Evolutionary conservation across 2,797 vertebrate species (phyloP), one percentile per base, ranked within the genome.

Genomic region (Sebastes oblongus): DNA sequence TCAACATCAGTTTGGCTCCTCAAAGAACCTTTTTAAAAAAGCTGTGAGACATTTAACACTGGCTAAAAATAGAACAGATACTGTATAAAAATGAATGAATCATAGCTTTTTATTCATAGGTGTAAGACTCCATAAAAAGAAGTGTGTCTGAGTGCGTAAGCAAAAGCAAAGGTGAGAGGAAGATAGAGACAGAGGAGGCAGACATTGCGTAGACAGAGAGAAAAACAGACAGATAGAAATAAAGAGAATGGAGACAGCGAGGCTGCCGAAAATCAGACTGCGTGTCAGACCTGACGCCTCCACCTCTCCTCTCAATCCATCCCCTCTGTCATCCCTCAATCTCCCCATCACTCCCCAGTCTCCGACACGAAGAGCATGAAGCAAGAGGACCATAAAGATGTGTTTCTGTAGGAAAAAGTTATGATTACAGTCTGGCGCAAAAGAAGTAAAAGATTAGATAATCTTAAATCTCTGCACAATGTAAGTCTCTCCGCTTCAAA

Each of bases 181-280:
- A 58, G 54, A 73, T 20, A 22, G 50, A 77, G 52, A 68, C 42
- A 20, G 59, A 66, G 56, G 46, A 76, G 50, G 55, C 65, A 89
- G 83, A 82, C 64, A 16, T 3, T 8, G 65, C 1, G 32, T 27
- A 71, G 78, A 76, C 46, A 72, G 67, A 65, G 30, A 54, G 46
- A 72, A 50, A 82, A 22, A 71, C 75, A 85, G 72, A 71, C 50
- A 78, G 81, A 83, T 60, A 73, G 80, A 88, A 85, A 80, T 30
- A 68, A 75, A 69, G 80, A 64, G 73, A 81, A 70, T 58, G 84
- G 88, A 89, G 93, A 92, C 89, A 84, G 84, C 32, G 34, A 81
- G 89, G 86, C 91, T 93, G 87, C 89, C 79, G 94, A 95, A 95
- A 93, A 89, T 94, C 93, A 94, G 93, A 89, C 85, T 93, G 93